These are phyloP conservation scores for Hyperopisus bebe DNA, from an alignment of 2,113 vertebrate genomes.

Conservation along the genomic window DNA sequence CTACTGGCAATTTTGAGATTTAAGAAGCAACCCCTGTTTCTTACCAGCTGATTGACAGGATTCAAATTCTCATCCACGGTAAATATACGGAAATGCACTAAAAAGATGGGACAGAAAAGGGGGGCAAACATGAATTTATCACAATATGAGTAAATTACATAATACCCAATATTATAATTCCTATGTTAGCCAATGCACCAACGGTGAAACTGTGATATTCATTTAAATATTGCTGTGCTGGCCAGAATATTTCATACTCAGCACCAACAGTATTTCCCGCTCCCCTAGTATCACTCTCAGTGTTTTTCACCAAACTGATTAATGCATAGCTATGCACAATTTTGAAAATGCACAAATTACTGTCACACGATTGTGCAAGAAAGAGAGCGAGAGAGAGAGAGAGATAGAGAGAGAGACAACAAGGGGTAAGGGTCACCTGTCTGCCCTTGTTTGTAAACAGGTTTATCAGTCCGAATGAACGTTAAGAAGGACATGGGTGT, in stretches of 20 bases:
- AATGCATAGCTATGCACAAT: not conserved
- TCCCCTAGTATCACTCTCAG: no score
- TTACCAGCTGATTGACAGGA: conserved; percentile 11
- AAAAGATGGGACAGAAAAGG: not conserved
- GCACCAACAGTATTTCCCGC: not conserved
- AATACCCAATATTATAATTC: not conserved
- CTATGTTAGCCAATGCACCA: not conserved
- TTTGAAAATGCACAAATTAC: not conserved
- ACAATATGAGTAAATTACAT: not conserved
- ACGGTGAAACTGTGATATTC: not conserved
- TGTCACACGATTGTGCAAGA: not conserved
- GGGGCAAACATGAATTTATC: not conserved
- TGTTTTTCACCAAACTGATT: not conserved
- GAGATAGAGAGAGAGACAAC: not conserved
- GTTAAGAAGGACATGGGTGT: not conserved
- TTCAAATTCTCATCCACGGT: not conserved
- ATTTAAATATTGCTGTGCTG: not conserved
- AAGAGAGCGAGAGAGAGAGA: not conserved
- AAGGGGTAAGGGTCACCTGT: conserved; percentile 5
- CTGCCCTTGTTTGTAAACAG: conserved; percentile 20
- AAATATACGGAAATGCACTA: conserved; percentile 8
- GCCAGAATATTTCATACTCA: not conserved
- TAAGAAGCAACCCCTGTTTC: not conserved
- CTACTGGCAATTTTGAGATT: not conserved
- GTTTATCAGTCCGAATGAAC: conserved; percentile 23